A percentile compares a stretch with the other conserved stretches of the same genome.
Evolutionary conservation across 2,797 vertebrate species (phyloP).

Genomic region (Antrozous pallidus): DNA sequence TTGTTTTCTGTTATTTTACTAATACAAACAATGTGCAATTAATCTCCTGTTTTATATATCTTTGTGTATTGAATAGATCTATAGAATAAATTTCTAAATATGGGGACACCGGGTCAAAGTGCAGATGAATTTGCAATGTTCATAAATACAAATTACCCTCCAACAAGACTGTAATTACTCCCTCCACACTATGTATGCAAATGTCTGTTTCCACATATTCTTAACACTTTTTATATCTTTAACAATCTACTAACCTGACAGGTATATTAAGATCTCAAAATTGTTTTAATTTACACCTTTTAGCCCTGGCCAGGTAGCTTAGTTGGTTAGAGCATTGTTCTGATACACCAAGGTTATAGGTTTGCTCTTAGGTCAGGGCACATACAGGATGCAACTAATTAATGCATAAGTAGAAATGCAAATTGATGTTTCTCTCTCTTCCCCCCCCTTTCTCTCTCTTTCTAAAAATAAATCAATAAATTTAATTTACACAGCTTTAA

Average conservation of each 20-base stretch:
- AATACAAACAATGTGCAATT: conserved; percentile 24
- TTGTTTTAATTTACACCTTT: conserved; percentile 13
- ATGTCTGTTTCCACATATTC: neutral
- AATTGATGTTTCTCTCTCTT: neutral
- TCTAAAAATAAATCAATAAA: neutral
- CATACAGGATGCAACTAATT: neutral
- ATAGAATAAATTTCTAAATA: neutral
- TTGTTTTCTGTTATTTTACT: neutral
- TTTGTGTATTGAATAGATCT: neutral
- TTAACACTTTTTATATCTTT: neutral
- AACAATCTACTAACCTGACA: neutral
- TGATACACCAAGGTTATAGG: neutral
- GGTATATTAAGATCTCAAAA: conserved; percentile 12
- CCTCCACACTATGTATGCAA: neutral
- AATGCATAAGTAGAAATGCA: neutral
- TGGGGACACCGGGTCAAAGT: neutral
- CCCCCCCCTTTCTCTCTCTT: neutral
- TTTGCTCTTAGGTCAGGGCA: neutral
- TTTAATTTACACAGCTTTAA: conserved; percentile 25
- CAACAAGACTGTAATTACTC: neutral
- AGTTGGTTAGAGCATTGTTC: neutral
- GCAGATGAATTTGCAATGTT: neutral
- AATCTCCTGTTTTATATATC: neutral
- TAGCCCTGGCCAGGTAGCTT: neutral
- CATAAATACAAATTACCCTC: neutral